Conservation (phyloP, 2,888 invertebrate genomes). For the Eristalis arbustorum region DNA sequence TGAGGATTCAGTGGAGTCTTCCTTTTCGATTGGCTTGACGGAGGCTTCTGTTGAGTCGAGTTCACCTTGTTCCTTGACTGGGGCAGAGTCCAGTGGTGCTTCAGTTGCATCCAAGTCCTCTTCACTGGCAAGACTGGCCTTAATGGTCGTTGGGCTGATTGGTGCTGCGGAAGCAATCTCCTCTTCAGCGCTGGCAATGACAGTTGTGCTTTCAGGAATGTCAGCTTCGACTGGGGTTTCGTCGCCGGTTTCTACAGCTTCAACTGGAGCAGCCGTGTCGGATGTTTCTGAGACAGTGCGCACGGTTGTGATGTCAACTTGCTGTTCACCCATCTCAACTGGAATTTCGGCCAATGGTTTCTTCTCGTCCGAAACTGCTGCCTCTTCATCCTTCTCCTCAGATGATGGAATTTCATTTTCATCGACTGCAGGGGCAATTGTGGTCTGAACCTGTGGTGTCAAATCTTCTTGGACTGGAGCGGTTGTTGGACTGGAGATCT, state of each 20-base stretch:
- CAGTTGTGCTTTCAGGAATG: neutral
- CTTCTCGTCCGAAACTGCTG: neutral
- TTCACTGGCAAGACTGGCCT: slow-evolving; percentile 18
- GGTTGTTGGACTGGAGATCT: neutral
- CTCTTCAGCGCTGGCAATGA: neutral
- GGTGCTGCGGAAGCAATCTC: neutral
- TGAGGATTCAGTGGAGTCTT: slow-evolving; percentile 26
- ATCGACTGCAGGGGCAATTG: neutral
- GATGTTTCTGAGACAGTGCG: neutral
- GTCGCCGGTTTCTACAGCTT: neutral
- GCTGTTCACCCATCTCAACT: slow-evolving; percentile 9
- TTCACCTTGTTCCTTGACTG: neutral
- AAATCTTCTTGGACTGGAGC: neutral
- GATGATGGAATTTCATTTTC: neutral
- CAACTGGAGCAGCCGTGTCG: neutral
- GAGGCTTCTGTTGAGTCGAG: neutral
- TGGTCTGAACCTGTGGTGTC: slow-evolving; percentile 14
- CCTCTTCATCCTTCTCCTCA: slow-evolving; percentile 16
- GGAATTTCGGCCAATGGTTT: neutral
- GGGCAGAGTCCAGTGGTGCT: slow-evolving; percentile 34
- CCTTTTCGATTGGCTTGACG: slow-evolving; percentile 10
- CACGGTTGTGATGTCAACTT: neutral
- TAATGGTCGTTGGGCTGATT: neutral
- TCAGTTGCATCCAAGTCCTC: slow-evolving; percentile 45
- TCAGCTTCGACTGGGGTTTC: neutral